Evolutionary conservation across 1,140 invertebrate species (phyloP), one percentile per base, ranked within the genome.

Genomic region (Drosophila ohnishii): DNA sequence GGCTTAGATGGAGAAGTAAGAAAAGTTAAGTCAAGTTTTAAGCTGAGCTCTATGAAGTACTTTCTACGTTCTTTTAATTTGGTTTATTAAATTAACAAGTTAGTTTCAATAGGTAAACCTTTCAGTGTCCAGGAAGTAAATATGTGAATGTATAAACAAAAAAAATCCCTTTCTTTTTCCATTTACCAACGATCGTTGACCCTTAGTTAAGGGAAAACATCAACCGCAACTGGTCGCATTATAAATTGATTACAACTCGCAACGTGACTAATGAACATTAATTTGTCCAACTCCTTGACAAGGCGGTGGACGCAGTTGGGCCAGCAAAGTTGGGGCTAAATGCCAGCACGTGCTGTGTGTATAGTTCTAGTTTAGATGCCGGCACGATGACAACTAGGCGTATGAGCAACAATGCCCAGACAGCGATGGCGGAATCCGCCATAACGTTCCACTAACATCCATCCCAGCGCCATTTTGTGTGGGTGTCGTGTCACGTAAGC

Each of bases 201-300:
- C 25, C 47, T n/a, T 14, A 14, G 14, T 32, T 2, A 32, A 30
- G 44, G 44, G 14, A 58, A 75, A 78, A 83, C 80, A 83, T 83
- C 80, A 83, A 83, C 80, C 80, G 61, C 80, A 83, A 81, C 75
- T 81, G 80, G 60, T 66, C 80, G 81, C 80, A 83, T 83, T 83
- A 83, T 83, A 83, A 83, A 83, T 83, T 83, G 80, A 83, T 83
- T 84, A 83, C 80, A 58, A 73, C 71, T 78, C 75, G 80, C 80
- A 77, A 83, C 80, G 80, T 83, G 80, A 83, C 80, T 83, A 83
- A 83, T 83, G 80, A 83, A 83, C 81, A 83, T 83, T 83, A 83
- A 79, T 83, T 83, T 79, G 75, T 67, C 75, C 80, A 83, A 83
- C 80, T 83, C 77, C 80, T 83, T 72, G 75, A 60, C 66, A 56